Conservation (phyloP, 1,140 invertebrate genomes). For the Zaprionus lachaisei region DNA sequence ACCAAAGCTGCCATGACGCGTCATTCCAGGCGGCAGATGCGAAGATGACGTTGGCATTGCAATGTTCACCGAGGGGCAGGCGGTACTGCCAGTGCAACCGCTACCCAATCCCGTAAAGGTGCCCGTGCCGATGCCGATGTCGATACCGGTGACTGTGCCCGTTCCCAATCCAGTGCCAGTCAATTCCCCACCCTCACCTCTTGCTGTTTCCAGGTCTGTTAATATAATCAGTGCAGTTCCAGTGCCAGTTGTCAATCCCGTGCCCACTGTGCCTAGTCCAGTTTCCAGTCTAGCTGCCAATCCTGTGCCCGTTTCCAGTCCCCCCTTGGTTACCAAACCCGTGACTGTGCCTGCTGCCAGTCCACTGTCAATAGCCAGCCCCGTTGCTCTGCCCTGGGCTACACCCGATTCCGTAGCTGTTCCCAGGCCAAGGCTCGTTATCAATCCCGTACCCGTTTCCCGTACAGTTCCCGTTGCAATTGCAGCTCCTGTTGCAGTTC, state of each 20-base stretch:
- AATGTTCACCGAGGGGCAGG: constrained; percentile 29
- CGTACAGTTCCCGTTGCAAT: not conserved
- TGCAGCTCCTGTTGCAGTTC: not conserved
- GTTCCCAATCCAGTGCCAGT: not conserved
- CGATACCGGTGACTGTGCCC: not conserved
- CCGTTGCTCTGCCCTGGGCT: not conserved
- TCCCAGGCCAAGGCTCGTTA: not conserved
- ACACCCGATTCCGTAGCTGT: not conserved
- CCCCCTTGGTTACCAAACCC: not conserved
- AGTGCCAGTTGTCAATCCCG: not conserved
- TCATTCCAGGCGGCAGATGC: constrained; percentile 45
- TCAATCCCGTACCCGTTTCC: not conserved
- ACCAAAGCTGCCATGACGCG: constrained; percentile 64
- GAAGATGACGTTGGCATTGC: constrained; percentile 51
- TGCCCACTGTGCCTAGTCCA: not conserved
- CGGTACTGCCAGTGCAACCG: not conserved
- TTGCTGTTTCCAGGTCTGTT: not conserved
- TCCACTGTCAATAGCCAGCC: not conserved
- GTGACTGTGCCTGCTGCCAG: not conserved
- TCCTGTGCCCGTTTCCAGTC: not conserved
- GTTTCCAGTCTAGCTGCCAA: not conserved
- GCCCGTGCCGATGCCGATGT: not conserved
- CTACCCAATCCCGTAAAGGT: not conserved
- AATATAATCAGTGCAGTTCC: not conserved
- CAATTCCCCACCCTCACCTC: not conserved